Base-by-base conservation (phyloP, 2,888 invertebrate genomes). In the Machimus rusticus region DNA sequence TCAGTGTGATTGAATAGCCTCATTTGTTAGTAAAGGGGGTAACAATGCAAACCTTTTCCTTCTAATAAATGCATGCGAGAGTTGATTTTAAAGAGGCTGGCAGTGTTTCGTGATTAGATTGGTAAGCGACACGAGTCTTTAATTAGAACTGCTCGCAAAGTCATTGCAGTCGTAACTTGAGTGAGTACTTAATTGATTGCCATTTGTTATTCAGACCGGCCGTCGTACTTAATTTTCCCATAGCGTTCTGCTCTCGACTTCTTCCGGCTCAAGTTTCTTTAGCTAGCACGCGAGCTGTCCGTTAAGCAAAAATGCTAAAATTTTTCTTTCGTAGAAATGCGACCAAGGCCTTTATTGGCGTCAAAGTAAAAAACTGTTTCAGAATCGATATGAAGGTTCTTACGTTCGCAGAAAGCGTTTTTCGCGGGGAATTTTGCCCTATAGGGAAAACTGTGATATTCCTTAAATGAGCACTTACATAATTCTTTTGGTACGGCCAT, bases 161-260 rank as follows among this genome's bases (percentile, higher is more conserved):
- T 9, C 66, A 23, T 66, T 66, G 66, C 66, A 66, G 28, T 28
- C 23, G 66, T 66, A 66, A 66, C 66, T 28, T 66, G 66, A 66
- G 78, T n/a, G 8, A 34, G 37, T 37, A 19, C 78, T 46, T 78
- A 78, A 78, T 78, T 78, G 78, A 78, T 78, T 78, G 43, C 78
- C 78, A 78, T 43, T 78, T 78, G 78, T 78, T 78, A 78, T 78
- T 78, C 78, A 78, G 78, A 23, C 78, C 39, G 23, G 19, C 37
- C 78, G 28, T 39, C 78, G 23, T 23, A n/a, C 43, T 39, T n/a
- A 78, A 39, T 78, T 43, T 43, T 43, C 39, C 23, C 43, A 43
- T 39, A 12, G 43, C 39, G 9, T 23, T 66, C 66, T 19, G n/a
- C 5, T 66, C 66, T 28, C 19, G 66, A 78, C 78, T 78, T n/a